Percentiles rank a stretch among this genome's conserved stretches.
phyloP scores from a whole-genome alignment of 2,888 invertebrate genomes.

The Siphlonurus alternatus region DNA sequence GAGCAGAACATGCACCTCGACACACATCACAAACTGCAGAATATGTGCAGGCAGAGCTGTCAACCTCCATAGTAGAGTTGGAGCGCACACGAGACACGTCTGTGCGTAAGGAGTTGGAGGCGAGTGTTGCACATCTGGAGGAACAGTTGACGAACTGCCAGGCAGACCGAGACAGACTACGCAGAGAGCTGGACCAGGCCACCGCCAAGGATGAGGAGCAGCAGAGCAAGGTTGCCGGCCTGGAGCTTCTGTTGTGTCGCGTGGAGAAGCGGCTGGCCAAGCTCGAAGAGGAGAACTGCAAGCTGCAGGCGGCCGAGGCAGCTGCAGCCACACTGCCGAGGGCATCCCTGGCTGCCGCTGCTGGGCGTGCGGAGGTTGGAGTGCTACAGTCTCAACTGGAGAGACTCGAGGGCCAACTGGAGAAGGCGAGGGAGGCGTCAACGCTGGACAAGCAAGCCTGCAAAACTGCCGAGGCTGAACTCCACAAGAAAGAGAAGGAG shows the following conservation, averaged over 20 bases:
- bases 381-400: constrained; percentile 42
- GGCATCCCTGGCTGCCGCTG: too few species aligned
- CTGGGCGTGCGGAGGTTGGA: neutral
- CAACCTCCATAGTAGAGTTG: constrained; percentile 13
- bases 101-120: neutral
- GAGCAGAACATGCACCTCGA: too few species aligned
- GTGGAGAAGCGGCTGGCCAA: constrained; percentile 28
- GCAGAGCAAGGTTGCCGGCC: constrained; percentile 23
- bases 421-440: constrained; percentile 35
- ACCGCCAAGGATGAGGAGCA: constrained; percentile 23
- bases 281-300: constrained; percentile 28
- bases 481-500: constrained; percentile 53
- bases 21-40: too few species aligned
- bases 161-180: constrained; percentile 22
- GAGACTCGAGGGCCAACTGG: constrained; percentile 40
- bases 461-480: constrained; percentile 45
- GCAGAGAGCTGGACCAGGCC: constrained; percentile 22
- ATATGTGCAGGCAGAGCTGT: too few species aligned
- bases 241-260: constrained; percentile 28
- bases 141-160: too few species aligned
- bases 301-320: constrained; percentile 22
- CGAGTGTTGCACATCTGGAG: neutral
- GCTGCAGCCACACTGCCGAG: too few species aligned
- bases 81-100: constrained; percentile 14
- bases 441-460: constrained; percentile 49